Evolutionary conservation across 2,888 invertebrate genomes (phyloP), one percentile per base, ranked within the genome.

Genomic region (Prenolepis imparis): DNA sequence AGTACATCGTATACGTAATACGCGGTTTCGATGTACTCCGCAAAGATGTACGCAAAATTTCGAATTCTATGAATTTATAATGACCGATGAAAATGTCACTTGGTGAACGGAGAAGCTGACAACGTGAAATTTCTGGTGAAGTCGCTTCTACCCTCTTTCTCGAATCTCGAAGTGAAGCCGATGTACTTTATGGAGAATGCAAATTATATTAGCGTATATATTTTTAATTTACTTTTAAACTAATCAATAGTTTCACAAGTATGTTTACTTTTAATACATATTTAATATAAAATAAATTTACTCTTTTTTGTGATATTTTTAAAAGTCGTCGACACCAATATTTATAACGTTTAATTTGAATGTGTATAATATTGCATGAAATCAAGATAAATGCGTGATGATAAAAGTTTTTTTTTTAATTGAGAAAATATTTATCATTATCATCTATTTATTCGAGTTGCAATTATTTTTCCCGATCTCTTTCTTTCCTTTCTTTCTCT

Each of bases 31-130:
- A 3, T 57, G 32, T 57, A 68, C 12, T 44, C 24, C 9, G n/a
- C n/a, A 44, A 70, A 78, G 59, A 24, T 70, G 44, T 78, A 55
- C 8, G 59, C 55, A 32, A 63, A 63, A 75, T 74, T 15, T 81
- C 74, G 28, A 75, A 74, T 72, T 74, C 63, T 74, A 73, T 82
- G 81, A 82, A 82, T 74, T 82, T 57, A 57, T 75, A 75, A 74
- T 66, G 52, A 55, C 32, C 41, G 55, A 44, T n/a, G 32, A 28
- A 64, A 78, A 70, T 48, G 66, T 74, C 44, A 57, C 18, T 61
- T 55, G 15, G 36, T 36, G 36, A 36, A 36, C 36, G 36, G 36
- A 44, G 44, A 57, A 39, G 21, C 28, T 52, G 41, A 41, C 41
- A 74, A 75, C n/a, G 1, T 63, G 32, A 12, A 80, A 75, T 61